Evolutionary conservation across 2,113 vertebrate species (phyloP), one percentile per base, ranked within the genome.

Genomic region (Cnemophilus loriae): DNA sequence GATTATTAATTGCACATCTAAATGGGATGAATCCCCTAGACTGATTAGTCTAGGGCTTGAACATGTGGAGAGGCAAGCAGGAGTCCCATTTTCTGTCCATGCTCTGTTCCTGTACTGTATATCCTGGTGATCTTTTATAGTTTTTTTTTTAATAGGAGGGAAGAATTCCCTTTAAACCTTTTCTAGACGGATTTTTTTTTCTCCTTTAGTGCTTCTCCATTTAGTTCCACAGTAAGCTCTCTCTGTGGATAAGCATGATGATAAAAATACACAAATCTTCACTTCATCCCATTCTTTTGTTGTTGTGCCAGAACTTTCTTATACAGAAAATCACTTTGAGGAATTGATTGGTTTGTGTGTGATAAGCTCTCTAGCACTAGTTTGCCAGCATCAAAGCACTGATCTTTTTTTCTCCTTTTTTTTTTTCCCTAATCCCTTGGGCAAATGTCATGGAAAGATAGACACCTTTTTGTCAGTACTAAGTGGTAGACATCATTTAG

Each of bases 301-400:
- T 94, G 59, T 70, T 94, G 53, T 89, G 88, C 75, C 85, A 92
- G 75, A 56, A 84, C 41, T 90, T 91, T 91, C 42, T 82, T 89
- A 73, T 23, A 52, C 23, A 71, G 73, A 88, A 64, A 88, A 92
- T 86, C 92, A 92, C 82, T 91, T 63, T 75, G 59, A 96, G 56
- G 41, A 92, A 93, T 86, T 89, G 87, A 96, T 92, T 69, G 21
- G 60, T 47, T 84, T 95, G 75, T 21, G 1, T 84, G 68, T 84
- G 79, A 84, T 94, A 95, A 96, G 64, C 67, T 89, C 44, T 81
- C 39, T 28, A 88, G 59, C 42, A 78, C 50, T 67, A 86, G 79
- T 88, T 81, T 93, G 63, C 50, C 64, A 59, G 67, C 75, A 80
- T 93, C 67, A 94, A 93, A 96, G 75, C 19, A 59, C 21, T 56